phyloP scores from a whole-genome alignment of 2,888 invertebrate species.

The Lasioglossum malachurum region DNA sequence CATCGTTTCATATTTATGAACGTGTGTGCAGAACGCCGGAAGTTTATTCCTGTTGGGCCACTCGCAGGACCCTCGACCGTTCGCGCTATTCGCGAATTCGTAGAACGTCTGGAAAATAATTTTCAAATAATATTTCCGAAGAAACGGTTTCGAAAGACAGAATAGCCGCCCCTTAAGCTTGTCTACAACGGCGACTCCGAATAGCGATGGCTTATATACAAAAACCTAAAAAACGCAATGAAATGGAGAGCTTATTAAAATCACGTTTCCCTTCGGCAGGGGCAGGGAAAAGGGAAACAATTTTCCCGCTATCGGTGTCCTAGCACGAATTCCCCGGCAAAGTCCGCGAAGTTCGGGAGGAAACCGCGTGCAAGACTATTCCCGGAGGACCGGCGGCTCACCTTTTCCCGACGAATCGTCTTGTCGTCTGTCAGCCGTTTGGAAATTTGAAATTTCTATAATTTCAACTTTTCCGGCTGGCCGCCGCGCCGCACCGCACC shows the following conservation, averaged over 20 bases:
- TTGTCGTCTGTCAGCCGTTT: constrained; percentile 64
- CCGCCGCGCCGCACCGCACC: constrained; percentile 32
- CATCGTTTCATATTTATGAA: constrained; percentile 2
- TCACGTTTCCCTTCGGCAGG: neutral
- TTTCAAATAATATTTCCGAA: too few species aligned
- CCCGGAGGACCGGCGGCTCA: constrained; percentile 2
- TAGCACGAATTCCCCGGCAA: neutral
- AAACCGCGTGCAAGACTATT: constrained; percentile 1
- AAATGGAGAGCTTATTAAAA: neutral
- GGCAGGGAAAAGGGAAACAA: neutral
- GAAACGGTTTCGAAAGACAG: too few species aligned
- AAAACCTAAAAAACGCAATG: too few species aligned
- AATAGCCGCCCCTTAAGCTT: too few species aligned
- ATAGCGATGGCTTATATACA: too few species aligned
- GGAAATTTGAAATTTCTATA: constrained; percentile 79
- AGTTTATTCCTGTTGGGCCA: neutral
- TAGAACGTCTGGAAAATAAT: too few species aligned
- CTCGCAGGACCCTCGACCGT: neutral
- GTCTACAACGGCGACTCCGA: too few species aligned
- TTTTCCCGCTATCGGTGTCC: constrained; percentile 5
- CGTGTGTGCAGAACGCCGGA: neutral
- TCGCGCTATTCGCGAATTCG: neutral
- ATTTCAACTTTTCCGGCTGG: constrained; percentile 76
- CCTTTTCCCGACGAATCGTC: constrained; percentile 26
- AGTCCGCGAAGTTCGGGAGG: neutral